phyloP scores from a whole-genome alignment of 2,797 vertebrate genomes.

The Pseudopleuronectes americanus region DNA sequence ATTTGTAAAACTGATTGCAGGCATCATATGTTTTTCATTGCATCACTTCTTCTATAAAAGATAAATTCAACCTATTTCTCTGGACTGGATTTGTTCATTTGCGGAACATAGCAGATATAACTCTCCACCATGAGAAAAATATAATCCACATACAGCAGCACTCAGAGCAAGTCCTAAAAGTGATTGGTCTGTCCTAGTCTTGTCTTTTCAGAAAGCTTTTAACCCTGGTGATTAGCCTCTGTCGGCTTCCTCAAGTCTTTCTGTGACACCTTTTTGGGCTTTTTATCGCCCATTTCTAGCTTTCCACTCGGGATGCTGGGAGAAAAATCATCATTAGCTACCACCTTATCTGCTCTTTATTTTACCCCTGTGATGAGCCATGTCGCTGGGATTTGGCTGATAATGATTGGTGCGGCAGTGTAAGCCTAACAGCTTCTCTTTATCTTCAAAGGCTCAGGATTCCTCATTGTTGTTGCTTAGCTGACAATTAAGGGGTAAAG shows the following conservation, averaged over 20 bases:
- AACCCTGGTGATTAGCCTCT: conserved; percentile 71
- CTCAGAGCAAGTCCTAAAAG: conserved; percentile 52
- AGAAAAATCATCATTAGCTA: conserved; percentile 74
- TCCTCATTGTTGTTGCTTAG: conserved; percentile 78
- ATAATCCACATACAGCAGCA: conserved; percentile 26
- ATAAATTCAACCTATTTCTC: not conserved
- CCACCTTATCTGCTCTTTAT: conserved; percentile 75
- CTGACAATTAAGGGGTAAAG: conserved; percentile 75
- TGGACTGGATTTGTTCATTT: conserved; percentile 16
- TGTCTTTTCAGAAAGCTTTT: conserved; percentile 66
- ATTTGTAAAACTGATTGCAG: conserved; percentile 14
- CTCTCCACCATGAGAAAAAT: conserved; percentile 44
- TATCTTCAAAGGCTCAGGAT: conserved; percentile 81
- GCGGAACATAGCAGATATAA: conserved; percentile 8
- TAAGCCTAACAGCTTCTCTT: conserved; percentile 78
- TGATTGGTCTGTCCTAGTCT: conserved; percentile 45
- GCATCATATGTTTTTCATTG: conserved; percentile 16
- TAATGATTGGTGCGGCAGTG: conserved; percentile 77
- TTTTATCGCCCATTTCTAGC: conserved; percentile 71
- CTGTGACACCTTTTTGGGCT: conserved; percentile 65
- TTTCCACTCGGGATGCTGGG: conserved; percentile 61
- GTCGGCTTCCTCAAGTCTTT: conserved; percentile 62
- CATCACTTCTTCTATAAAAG: not conserved
- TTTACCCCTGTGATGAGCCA: conserved; percentile 71
- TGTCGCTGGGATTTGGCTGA: conserved; percentile 77